Evolutionary conservation across 2,113 vertebrate genomes (phyloP), one percentile per base, ranked within the genome.

Genomic region (Takifugu bimaculatus): DNA sequence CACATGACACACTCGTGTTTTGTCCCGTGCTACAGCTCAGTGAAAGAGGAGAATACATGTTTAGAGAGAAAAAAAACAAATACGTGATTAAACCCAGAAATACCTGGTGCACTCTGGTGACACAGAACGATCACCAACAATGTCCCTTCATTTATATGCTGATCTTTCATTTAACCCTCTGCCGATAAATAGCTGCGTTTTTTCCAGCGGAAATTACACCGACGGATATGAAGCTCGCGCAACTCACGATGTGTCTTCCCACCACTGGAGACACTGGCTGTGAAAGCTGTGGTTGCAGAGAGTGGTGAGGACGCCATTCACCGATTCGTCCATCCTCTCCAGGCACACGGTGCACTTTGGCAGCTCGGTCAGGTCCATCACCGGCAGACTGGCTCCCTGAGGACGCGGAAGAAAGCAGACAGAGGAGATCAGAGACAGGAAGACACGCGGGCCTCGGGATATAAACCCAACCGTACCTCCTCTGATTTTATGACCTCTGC

Each of bases 261-360:
- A 99, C 6, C 95, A 96, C 89, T 98, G 96, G 50, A 98, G 92
- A 83, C 97, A 98, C 87, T 97, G 95, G 83, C 96, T 99, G 72
- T 99, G 97, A 69, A 99, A 98, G 88, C 96, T 98, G 92, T 99
- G 97, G 91, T 99, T 99, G 61, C 97, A 99, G 2, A 99, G 84
- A 0, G 96, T 98, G 75, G 97, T 98, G 4, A 98, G 93, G 68
- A 99, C 93, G 51, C 96, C 97, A 1, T 98, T 98, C 26, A 99
- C 97, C 0, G 97, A 98, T 85, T 99, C 97, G 0, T 99, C 97
- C 97, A 99, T 99, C 52, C 97, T 92, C 88, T 99, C 97, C 88
- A 98, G 90, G 78, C 97, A 98, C 84, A 99, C 96, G 0, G 95
- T 99, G 88, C 97, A 98, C 83, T 98, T 98, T 0, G 97, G 97